Percentiles rank a stretch among this genome's conserved stretches.
phyloP scores from a whole-genome alignment of 1,140 invertebrate species.

The Aphelinus atriplicis region DNA sequence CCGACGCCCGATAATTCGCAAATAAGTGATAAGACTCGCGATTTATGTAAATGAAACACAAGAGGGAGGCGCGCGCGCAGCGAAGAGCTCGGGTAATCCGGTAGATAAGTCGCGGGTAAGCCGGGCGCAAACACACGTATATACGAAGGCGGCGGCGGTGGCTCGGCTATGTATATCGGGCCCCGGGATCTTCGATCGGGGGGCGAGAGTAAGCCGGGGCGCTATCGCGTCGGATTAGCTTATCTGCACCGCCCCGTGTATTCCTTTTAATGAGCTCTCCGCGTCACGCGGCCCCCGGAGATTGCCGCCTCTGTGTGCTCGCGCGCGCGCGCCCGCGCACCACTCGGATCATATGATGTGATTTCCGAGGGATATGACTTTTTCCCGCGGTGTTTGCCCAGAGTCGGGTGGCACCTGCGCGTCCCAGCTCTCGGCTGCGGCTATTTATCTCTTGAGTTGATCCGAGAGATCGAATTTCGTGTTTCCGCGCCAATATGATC shows the following conservation, averaged over 20 bases:
- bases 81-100: conserved; percentile 50
- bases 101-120: conserved; percentile 44
- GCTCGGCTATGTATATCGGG: conserved; percentile 26
- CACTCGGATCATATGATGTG: background rate
- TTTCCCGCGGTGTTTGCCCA: too few relatives aligned
- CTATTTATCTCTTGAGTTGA: background rate
- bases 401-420: background rate
- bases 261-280: conserved; percentile 41
- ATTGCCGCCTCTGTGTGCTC: background rate
- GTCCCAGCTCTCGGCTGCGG: too few relatives aligned
- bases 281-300: background rate
- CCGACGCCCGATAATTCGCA: conserved; percentile 25
- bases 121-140: conserved; percentile 23
- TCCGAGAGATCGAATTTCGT: too few relatives aligned
- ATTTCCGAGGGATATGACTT: background rate
- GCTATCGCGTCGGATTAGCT: background rate
- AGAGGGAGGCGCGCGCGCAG: conserved; percentile 1
- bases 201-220: background rate
- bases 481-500: too few relatives aligned
- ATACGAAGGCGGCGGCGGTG: conserved; percentile 15
- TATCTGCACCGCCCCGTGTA: conserved; percentile 29
- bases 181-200: conserved; percentile 30
- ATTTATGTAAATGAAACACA: conserved; percentile 46
- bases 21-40: conserved; percentile 39
- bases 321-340: background rate